Evolutionary conservation across 2,888 invertebrate genomes (phyloP).

Genomic region (Bugulina stolonifera): DNA sequence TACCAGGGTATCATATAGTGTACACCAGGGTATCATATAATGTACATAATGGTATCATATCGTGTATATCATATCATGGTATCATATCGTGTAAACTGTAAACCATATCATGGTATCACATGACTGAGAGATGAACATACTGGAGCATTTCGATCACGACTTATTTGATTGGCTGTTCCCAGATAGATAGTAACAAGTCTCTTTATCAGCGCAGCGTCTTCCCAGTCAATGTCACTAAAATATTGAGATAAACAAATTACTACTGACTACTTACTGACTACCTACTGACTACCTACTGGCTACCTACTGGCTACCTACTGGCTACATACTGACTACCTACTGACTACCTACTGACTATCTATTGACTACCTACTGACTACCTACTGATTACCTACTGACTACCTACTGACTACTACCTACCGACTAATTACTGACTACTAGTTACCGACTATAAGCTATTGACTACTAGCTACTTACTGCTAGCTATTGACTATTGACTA

Average conservation of each 20-base stretch:
- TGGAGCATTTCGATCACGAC: background rate
- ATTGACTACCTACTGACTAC: background rate
- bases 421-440: background rate
- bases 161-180: constrained; percentile 11
- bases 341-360: background rate
- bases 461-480: background rate
- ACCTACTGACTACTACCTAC: background rate
- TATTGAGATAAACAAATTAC: too few species aligned
- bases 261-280: background rate
- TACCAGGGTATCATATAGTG: too few species aligned
- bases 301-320: background rate
- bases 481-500: background rate
- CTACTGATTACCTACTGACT: background rate
- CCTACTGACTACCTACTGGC: background rate
- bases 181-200: constrained; percentile 17
- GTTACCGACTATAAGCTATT: background rate
- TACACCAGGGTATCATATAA: too few species aligned
- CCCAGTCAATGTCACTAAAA: constrained; percentile 27
- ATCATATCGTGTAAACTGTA: too few species aligned
- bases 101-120: too few species aligned
- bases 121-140: too few species aligned
- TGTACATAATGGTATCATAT: too few species aligned
- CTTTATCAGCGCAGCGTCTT: constrained; percentile 25
- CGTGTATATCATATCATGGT: too few species aligned
- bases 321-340: background rate